Conservation (phyloP, 2,888 invertebrate genomes). For the Cyclophora albipunctata region DNA sequence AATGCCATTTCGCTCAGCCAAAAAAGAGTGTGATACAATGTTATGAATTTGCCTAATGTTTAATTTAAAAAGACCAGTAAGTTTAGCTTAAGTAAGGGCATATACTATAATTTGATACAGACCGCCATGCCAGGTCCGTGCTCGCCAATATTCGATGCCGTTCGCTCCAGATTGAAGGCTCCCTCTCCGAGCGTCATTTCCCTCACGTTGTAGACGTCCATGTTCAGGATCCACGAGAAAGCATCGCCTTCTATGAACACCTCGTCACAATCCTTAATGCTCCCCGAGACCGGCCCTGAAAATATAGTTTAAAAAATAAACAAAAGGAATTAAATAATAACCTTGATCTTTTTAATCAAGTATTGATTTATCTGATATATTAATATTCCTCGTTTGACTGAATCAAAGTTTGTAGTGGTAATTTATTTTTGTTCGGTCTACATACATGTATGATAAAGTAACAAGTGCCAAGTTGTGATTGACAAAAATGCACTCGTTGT, state of each 20-base stretch:
- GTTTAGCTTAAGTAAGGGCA: background rate
- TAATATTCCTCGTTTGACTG: no score
- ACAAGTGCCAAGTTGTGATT: slow-evolving; percentile 4
- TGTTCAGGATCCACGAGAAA: slow-evolving; percentile 79
- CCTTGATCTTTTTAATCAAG: no score
- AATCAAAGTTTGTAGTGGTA: no score
- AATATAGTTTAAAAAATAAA: slow-evolving; percentile 17
- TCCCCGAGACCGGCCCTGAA: slow-evolving; percentile 78
- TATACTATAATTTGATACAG: slow-evolving; percentile 28
- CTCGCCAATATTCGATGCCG: slow-evolving; percentile 75
- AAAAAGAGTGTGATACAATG: slow-evolving; percentile 3
- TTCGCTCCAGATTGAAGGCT: slow-evolving; percentile 77
- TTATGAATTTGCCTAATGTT: no score
- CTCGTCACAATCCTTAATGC: slow-evolving; percentile 73
- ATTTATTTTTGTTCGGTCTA: no score
- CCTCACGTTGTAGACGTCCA: slow-evolving; percentile 75
- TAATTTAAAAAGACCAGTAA: no score
- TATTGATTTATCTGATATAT: no score
- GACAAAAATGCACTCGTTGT: slow-evolving; percentile 31
- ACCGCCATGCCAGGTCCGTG: slow-evolving; percentile 78
- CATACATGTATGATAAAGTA: background rate
- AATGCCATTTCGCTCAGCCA: slow-evolving; percentile 14
- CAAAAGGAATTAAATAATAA: background rate
- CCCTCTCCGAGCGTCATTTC: slow-evolving; percentile 74
- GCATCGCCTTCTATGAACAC: slow-evolving; percentile 78